Evolutionary conservation across 2,797 vertebrate genomes (phyloP).

Genomic region (Selene dorsalis): DNA sequence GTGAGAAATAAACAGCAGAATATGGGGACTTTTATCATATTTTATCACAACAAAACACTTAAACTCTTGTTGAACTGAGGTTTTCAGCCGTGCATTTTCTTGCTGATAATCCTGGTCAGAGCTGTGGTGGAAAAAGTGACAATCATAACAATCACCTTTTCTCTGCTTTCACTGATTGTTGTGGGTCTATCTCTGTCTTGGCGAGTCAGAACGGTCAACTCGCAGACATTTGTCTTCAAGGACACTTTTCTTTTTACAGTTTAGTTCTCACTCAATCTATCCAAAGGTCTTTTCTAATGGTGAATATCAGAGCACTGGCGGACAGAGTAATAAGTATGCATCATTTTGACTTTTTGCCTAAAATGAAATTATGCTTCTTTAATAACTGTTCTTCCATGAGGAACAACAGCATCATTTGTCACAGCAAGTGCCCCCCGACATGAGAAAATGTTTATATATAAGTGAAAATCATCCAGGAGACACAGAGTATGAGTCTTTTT

Average conservation of each 20-base stretch:
- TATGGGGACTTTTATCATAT: background rate
- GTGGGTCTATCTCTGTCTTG: background rate
- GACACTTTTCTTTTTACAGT: constrained; percentile 1
- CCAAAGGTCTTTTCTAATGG: constrained; percentile 3
- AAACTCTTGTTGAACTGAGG: background rate
- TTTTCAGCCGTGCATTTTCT: constrained; percentile 16
- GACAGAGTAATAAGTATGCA: background rate
- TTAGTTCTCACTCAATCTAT: background rate
- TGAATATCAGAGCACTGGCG: background rate
- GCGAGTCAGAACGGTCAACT: background rate
- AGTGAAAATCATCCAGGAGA: background rate
- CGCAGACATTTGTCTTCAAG: constrained; percentile 6
- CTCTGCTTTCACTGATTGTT: constrained; percentile 24
- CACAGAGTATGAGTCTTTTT: background rate
- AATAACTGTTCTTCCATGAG: too few species aligned
- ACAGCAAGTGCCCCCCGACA: background rate
- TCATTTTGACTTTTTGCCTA: background rate
- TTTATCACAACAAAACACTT: background rate
- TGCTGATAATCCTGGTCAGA: constrained; percentile 4
- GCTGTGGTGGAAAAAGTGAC: constrained; percentile 13
- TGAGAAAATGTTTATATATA: background rate
- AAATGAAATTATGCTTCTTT: background rate
- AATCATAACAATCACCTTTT: constrained; percentile 40
- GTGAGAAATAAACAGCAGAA: background rate
- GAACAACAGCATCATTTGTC: background rate